phyloP scores from a whole-genome alignment of 2,797 vertebrate genomes.

The Mormyrus proboscirostris region DNA sequence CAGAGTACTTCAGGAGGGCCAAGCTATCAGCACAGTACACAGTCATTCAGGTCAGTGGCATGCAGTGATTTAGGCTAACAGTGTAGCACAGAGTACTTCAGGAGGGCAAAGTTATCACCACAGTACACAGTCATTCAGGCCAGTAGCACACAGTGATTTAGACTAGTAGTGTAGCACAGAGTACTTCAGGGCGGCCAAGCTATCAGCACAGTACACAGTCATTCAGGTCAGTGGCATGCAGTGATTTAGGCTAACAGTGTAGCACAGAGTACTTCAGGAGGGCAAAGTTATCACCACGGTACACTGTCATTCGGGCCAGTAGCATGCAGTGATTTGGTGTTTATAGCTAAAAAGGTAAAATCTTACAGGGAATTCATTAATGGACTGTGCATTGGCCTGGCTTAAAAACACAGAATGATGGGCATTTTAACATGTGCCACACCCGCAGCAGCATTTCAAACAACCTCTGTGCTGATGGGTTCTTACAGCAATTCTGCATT shows the following conservation, averaged over 20 bases:
- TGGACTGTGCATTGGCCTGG: neutral
- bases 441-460: neutral
- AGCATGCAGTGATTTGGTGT: neutral
- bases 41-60: neutral
- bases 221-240: neutral
- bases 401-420: neutral
- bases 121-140: neutral
- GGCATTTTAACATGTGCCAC: neutral
- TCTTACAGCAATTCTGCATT: neutral
- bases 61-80: neutral
- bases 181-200: neutral
- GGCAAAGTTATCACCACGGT: neutral
- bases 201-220: neutral
- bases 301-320: neutral
- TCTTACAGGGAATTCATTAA: neutral
- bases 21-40: neutral
- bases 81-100: neutral
- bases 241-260: neutral
- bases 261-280: neutral
- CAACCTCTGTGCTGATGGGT: neutral
- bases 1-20: neutral
- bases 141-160: neutral
- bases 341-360: neutral
- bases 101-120: neutral
- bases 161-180: neutral